Evolutionary conservation across 2,113 vertebrate species (phyloP), one percentile per base, ranked within the genome.

Genomic region (Dryoscopus gambensis): DNA sequence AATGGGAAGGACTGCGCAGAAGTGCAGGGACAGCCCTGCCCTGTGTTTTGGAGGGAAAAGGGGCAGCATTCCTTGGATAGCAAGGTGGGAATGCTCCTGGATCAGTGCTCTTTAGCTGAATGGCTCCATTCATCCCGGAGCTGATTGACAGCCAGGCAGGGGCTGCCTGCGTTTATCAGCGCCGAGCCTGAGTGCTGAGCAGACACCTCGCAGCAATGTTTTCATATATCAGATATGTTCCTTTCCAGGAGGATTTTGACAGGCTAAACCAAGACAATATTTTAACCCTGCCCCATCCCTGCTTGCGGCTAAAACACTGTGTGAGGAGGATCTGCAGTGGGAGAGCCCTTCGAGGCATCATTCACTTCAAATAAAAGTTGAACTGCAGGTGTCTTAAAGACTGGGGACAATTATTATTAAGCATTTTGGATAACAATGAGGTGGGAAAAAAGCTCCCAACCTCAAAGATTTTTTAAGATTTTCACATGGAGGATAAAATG

Each of bases 221-320:
- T 57, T 23, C 83, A 50, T 15, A 14, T 25, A 46, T 73, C 74
- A 65, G 63, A 4, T 46, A 4, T 40, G 46, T 7, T 87, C 57
- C 53, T 85, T 50, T 70, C 46, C 59, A 31, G 0, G 18, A 76
- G 46, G 23, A 13, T 67, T 95, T 57, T 70, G 82, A 89, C 89
- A 92, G 87, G 28, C 44, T 91, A 37, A 95, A 89, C 44, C 62
- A 87, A 79, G 74, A 42, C 60, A 85, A 83, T 90, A 84, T 47
- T 95, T 93, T 93, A 90, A 70, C 82, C 65, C 81, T 95, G 55
- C 57, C 49, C 55, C 24, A 10, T 65, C n/a, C 16, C 50, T 91
- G 47, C 1, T 12, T 19, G 46, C 18, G 79, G 53, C 44, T 89
- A 6, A 76, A 82, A 42, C 21, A 7, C n/a, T 18, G 6, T 65